Evolutionary conservation across 2,113 vertebrate species (phyloP), one percentile per base, ranked within the genome.

Genomic region (Butorides virescens): DNA sequence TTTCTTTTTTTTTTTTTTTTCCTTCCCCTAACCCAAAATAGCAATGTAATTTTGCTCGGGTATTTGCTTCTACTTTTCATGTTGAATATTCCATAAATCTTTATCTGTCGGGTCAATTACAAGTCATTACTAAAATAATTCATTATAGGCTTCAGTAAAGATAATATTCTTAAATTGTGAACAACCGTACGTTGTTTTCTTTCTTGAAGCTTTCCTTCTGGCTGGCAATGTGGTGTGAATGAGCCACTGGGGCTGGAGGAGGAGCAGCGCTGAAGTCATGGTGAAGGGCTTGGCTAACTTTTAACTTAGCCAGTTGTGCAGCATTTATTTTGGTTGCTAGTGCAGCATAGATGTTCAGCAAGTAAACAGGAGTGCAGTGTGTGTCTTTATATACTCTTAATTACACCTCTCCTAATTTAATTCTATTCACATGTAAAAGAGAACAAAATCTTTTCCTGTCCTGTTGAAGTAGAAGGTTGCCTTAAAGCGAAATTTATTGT

Each of bases 401-500:
- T 85, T 88, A 42, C 5, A 30, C 39, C 26, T 82, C 47, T 87
- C 52, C 61, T 55, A 2, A 65, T 86, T 92, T 72, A 52, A 39
- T 82, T 87, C 8, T 52, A 1, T 91, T 63, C 37, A 11, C 44
- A 26, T 5, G 5, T 44, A 67, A 66, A 88, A 47, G 7, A 49
- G 44, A 88, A 50, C 4, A 25, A 14, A 25, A 47, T 50, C 26
- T 90, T 87, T 71, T 82, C 56, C n/a, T 91, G 59, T 86, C 73
- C 68, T 50, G 34, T 83, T 90, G 81, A 95, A 97, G 92, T 63
- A 62, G 59, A 83, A 75, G 46, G 19, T 92, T 96, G 67, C 79
- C 66, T 94, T 94, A 94, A 86, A 97, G 76, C 49, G 76, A 63
- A 86, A 96, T 95, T 96, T 93, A 94, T 89, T 87, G 71, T 91